Evolutionary conservation across 2,888 invertebrate genomes (phyloP).

Genomic region (Leptinotarsa haldemani): DNA sequence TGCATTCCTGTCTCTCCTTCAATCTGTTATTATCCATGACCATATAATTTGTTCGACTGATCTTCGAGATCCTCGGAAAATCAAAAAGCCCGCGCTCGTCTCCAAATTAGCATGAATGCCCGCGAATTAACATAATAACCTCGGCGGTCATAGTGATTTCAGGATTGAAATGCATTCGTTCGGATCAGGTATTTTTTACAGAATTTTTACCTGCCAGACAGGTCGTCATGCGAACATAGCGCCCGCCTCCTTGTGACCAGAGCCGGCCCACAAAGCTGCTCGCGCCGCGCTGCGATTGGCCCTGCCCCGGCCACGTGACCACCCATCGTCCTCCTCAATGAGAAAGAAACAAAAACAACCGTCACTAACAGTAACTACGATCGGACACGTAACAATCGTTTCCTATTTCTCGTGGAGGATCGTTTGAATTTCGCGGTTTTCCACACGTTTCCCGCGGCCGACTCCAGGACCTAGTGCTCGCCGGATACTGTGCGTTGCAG

Average conservation of each 20-base stretch:
- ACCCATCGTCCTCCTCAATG: conserved; percentile 65
- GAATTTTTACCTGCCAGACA: conserved; percentile 61
- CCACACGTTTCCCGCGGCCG: conserved; percentile 41
- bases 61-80: conserved; percentile 4
- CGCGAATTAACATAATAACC: conserved; percentile 41
- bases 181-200: conserved; percentile 53
- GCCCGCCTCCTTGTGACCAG: conserved; percentile 62
- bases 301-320: conserved; percentile 63
- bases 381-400: conserved; percentile 66
- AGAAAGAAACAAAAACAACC: conserved; percentile 68
- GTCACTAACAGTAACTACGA: conserved; percentile 66
- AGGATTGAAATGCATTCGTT: conserved; percentile 50
- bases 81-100: neutral
- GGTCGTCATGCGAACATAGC: conserved; percentile 62
- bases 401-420: conserved; percentile 63
- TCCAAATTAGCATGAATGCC: conserved; percentile 39
- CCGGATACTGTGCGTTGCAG: conserved; percentile 21
- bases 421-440: conserved; percentile 58
- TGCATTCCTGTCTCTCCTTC: conserved; percentile 54
- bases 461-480: conserved; percentile 32
- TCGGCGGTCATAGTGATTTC: conserved; percentile 38
- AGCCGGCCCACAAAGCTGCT: conserved; percentile 66
- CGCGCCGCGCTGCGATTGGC: conserved; percentile 62
- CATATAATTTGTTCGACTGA: conserved; percentile 15
- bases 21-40: conserved; percentile 46